Conservation (phyloP, 1,140 invertebrate genomes). For the Eubasilissa regina region DNA sequence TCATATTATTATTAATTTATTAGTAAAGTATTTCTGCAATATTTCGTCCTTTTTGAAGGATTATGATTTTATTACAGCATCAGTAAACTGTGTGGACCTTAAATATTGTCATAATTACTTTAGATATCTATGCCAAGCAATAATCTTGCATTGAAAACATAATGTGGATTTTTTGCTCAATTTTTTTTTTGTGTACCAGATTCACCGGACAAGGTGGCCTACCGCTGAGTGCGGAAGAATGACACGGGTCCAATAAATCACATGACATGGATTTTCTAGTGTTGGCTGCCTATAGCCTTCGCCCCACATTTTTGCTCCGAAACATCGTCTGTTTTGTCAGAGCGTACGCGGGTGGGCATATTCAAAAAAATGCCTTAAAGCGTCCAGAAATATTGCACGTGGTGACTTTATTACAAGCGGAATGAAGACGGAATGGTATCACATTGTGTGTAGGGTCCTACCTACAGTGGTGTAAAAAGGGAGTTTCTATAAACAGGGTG, state of each 20-base stretch:
- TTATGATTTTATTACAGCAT: too few relatives aligned
- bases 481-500: not conserved
- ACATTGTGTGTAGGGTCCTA: not conserved
- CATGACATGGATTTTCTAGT: constrained; percentile 4
- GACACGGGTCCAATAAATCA: constrained; percentile 34
- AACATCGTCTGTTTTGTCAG: constrained; percentile 33
- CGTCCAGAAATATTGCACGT: constrained; percentile 39
- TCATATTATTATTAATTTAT: too few relatives aligned
- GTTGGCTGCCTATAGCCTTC: not conserved
- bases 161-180: too few relatives aligned
- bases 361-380: not conserved
- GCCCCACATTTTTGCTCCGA: not conserved
- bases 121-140: too few relatives aligned
- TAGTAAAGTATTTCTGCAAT: too few relatives aligned
- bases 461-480: not conserved
- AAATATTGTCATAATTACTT: too few relatives aligned
- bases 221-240: constrained; percentile 28
- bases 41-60: too few relatives aligned
- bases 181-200: not conserved
- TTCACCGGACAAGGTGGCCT: constrained; percentile 15
- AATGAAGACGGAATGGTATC: constrained; percentile 44
- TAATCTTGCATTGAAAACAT: too few relatives aligned
- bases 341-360: constrained; percentile 33
- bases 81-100: too few relatives aligned
- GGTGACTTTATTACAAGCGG: constrained; percentile 45